Percentiles rank a stretch among this genome's conserved stretches.
Evolutionary conservation across 1,140 invertebrate species (phyloP).

Genomic region (Sitobion miscanthi): DNA sequence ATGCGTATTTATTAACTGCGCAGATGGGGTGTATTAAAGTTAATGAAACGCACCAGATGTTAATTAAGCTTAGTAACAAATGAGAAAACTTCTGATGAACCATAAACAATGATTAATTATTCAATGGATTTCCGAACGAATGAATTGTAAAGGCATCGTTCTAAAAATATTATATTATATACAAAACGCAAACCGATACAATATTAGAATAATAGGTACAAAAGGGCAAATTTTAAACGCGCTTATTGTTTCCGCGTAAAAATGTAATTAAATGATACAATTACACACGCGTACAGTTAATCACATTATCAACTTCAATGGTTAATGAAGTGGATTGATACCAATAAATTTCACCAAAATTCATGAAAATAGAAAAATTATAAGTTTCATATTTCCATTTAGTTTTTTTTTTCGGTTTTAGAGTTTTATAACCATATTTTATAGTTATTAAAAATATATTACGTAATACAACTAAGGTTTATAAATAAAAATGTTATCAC

Average conservation of each 20-base stretch:
- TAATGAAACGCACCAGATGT: not conserved
- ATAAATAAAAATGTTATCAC: not conserved
- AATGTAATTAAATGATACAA: not conserved
- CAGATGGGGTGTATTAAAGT: not conserved
- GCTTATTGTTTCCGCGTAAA: not conserved
- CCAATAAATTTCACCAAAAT: not conserved
- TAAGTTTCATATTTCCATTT: not conserved
- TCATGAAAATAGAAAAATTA: not conserved
- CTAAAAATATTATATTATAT: not conserved
- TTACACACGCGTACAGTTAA: not conserved
- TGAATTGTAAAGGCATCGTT: not conserved
- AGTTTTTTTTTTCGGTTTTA: no score
- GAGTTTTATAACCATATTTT: no score
- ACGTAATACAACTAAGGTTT: no score
- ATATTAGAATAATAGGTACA: not conserved
- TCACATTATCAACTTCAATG: not conserved
- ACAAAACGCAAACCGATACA: not conserved
- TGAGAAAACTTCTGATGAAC: constrained; percentile 10
- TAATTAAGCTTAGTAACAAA: constrained; percentile 29
- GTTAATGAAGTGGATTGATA: not conserved
- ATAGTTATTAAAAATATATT: no score
- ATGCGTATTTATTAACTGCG: not conserved
- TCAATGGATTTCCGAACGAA: not conserved
- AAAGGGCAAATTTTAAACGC: not conserved
- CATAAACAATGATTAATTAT: constrained; percentile 17